Evolutionary conservation across 1,140 invertebrate species (phyloP).

Genomic region (Coptotermes formosanus): DNA sequence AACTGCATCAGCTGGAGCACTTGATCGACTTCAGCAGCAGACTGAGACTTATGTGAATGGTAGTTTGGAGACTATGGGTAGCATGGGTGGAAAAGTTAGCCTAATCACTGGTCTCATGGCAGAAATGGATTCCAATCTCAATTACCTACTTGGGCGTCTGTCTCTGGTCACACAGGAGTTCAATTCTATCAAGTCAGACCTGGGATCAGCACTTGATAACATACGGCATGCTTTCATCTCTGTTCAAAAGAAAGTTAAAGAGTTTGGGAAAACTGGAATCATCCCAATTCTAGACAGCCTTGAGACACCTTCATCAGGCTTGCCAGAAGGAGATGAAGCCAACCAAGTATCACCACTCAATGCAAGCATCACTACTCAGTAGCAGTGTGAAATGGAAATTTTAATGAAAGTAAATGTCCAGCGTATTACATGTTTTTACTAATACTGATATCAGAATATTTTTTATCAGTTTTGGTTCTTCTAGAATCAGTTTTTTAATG

Average conservation of each 20-base stretch:
- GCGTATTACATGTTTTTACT: background rate
- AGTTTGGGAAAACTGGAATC: constrained; percentile 37
- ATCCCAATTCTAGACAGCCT: constrained; percentile 22
- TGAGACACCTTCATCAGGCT: background rate
- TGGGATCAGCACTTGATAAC: constrained; percentile 69
- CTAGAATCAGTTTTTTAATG: background rate
- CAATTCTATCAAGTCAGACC: constrained; percentile 73
- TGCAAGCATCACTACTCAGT: background rate
- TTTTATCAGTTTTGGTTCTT: background rate
- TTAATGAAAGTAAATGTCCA: background rate
- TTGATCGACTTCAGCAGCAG: constrained; percentile 74
- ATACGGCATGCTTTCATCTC: constrained; percentile 66
- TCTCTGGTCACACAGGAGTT: constrained; percentile 84
- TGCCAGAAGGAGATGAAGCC: background rate
- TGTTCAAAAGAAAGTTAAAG: constrained; percentile 58
- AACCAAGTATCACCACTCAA: constrained; percentile 20
- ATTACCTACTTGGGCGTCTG: constrained; percentile 77
- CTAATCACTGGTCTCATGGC: constrained; percentile 75
- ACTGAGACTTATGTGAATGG: constrained; percentile 79
- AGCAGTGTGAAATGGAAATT: background rate
- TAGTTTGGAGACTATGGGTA: constrained; percentile 75
- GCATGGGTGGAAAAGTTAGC: constrained; percentile 75
- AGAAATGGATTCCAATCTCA: constrained; percentile 81
- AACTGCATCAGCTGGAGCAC: constrained; percentile 67
- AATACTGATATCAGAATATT: background rate